Evolutionary conservation across 2,888 invertebrate genomes (phyloP).

Genomic region (Synanthedon vespiformis): DNA sequence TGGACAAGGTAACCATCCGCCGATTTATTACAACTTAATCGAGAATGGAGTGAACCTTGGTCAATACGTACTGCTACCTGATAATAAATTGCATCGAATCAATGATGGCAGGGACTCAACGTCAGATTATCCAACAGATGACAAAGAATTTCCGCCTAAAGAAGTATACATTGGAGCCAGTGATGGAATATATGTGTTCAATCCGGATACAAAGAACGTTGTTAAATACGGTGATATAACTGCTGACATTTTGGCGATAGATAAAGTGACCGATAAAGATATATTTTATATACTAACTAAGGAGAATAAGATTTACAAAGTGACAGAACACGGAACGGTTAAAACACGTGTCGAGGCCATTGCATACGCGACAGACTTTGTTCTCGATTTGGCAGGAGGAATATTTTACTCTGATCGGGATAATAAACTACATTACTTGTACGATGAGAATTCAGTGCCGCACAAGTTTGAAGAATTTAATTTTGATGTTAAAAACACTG

Average conservation of each 20-base stretch:
- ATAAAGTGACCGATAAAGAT: slow-evolving; percentile 1
- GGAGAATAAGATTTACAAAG: slow-evolving; percentile 1
- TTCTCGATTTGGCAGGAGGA: neutral
- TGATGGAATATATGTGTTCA: slow-evolving; percentile 2
- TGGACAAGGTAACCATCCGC: neutral
- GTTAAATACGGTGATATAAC: slow-evolving; percentile 1
- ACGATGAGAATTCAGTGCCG: neutral
- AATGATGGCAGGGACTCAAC: slow-evolving; percentile 2
- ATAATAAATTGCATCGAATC: neutral
- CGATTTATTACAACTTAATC: neutral
- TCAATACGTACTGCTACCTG: neutral
- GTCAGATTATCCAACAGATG: neutral
- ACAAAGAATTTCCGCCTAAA: neutral
- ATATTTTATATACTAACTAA: neutral
- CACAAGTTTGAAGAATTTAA: neutral
- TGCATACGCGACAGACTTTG: slow-evolving; percentile 1
- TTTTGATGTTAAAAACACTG: neutral
- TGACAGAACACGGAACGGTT: neutral
- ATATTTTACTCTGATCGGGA: neutral
- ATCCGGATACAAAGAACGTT: neutral
- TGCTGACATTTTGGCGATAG: slow-evolving; percentile 1
- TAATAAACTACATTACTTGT: neutral
- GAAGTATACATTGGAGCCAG: neutral
- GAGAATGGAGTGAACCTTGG: neutral
- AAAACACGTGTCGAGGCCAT: neutral